These are phyloP conservation scores for Tenebrio molitor DNA, from an alignment of 1,140 invertebrate genomes.

Conservation along the genomic window DNA sequence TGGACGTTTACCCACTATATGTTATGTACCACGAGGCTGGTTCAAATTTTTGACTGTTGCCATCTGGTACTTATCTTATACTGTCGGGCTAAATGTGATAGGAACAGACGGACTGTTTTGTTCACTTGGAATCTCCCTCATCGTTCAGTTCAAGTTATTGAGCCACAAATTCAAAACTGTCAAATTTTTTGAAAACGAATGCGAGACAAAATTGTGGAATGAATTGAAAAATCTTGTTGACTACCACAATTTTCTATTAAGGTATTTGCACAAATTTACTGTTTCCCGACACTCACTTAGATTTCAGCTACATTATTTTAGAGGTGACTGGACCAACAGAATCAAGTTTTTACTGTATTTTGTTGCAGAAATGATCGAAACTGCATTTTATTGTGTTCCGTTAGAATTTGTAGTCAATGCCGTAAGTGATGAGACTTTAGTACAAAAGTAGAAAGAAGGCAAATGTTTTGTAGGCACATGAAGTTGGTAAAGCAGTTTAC, in stretches of 20 bases:
- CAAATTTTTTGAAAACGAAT: not conserved
- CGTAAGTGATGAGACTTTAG: not conserved
- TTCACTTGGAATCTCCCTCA: not conserved
- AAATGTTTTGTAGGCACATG: not conserved
- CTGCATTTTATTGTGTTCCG: constrained; percentile 5
- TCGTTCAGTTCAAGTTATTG: constrained; percentile 7
- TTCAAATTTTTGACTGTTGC: not conserved
- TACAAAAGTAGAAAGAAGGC: not conserved
- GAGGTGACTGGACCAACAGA: constrained; percentile 18
- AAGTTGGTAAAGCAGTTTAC: not conserved
- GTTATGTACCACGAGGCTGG: constrained; percentile 17
- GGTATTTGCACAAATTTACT: not conserved
- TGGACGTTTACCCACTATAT: not conserved
- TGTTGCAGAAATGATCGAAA: not conserved
- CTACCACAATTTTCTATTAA: constrained; percentile 4
- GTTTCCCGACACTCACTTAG: not conserved
- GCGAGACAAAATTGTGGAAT: not conserved
- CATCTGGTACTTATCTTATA: not conserved
- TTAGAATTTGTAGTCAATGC: not conserved
- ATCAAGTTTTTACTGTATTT: constrained; percentile 5
- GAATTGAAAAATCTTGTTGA: not conserved
- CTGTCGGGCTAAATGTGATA: not conserved
- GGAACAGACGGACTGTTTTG: not conserved
- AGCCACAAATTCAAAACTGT: not conserved
- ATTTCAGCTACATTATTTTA: not conserved